Percentiles rank a stretch among this genome's conserved stretches.
phyloP scores from a whole-genome alignment of 1,140 invertebrate genomes.

The Ceratoteleas bidentatus region DNA sequence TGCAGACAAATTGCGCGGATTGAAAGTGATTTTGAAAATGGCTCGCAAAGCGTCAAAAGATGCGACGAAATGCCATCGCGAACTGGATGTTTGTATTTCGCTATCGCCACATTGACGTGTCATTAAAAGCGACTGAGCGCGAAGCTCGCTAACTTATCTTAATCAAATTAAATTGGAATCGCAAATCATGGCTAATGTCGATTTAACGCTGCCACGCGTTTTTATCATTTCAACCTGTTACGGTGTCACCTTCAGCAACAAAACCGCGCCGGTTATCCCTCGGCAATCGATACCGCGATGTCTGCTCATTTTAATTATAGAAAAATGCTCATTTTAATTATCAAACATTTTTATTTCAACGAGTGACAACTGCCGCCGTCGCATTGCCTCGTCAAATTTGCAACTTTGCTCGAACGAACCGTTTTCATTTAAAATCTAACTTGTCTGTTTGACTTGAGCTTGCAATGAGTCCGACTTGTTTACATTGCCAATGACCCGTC shows the following conservation, averaged over 20 bases:
- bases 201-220: slow-evolving; percentile 28
- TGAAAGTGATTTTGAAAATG: slow-evolving; percentile 41
- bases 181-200: slow-evolving; percentile 29
- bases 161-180: slow-evolving; percentile 35
- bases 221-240: slow-evolving; percentile 44
- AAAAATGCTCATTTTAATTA: slow-evolving; percentile 14
- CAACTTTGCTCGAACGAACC: no score
- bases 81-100: no score
- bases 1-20: slow-evolving; percentile 43
- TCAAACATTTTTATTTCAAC: background rate
- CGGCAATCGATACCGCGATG: slow-evolving; percentile 22
- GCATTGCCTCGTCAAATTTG: no score
- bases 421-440: no score
- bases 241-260: slow-evolving; percentile 25
- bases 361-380: background rate
- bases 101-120: background rate
- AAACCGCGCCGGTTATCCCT: slow-evolving; percentile 31
- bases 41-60: slow-evolving; percentile 8
- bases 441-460: no score
- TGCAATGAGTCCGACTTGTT: no score
- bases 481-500: no score
- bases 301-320: slow-evolving; percentile 42
- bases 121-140: slow-evolving; percentile 5
- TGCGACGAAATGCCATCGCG: no score
- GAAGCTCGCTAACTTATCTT: slow-evolving; percentile 9